Percentiles rank a stretch among this genome's conserved stretches.
Evolutionary conservation across 2,888 invertebrate species (phyloP).

Genomic region (Drosophila prolongata): DNA sequence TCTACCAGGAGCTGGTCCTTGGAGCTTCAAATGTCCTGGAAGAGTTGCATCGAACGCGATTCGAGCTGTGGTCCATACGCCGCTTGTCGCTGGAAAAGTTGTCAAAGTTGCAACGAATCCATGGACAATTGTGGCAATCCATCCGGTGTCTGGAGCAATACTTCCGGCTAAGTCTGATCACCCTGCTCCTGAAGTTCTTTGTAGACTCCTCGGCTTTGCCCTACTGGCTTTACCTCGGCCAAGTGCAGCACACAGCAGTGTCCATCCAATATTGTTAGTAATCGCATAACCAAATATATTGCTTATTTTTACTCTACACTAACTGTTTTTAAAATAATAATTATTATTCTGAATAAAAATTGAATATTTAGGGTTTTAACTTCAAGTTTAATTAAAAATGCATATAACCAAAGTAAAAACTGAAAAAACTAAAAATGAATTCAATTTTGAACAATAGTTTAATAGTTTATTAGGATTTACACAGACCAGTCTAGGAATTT

Average conservation of each 20-base stretch:
- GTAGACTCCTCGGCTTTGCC: conserved; percentile 64
- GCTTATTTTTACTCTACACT: too few species aligned
- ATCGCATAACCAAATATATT: too few species aligned
- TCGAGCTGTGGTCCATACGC: conserved; percentile 34
- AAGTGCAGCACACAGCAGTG: background rate
- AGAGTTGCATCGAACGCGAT: conserved; percentile 50
- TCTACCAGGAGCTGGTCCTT: conserved; percentile 55
- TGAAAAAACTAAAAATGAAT: too few species aligned
- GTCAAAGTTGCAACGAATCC: conserved; percentile 59
- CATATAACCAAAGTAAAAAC: too few species aligned
- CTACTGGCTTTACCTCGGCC: conserved; percentile 66
- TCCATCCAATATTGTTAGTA: conserved; percentile 47
- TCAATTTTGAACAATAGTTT: too few species aligned
- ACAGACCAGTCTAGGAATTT: too few species aligned
- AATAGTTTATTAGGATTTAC: too few species aligned
- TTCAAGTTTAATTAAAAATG: too few species aligned
- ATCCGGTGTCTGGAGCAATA: conserved; percentile 63
- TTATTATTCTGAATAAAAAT: too few species aligned
- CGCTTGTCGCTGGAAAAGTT: conserved; percentile 40
- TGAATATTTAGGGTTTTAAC: too few species aligned
- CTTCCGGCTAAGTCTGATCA: conserved; percentile 62
- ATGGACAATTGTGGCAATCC: conserved; percentile 59
- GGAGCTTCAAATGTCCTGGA: conserved; percentile 19
- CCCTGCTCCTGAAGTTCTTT: conserved; percentile 61
- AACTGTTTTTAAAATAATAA: too few species aligned